These are phyloP conservation scores for Phyllotreta cruciferae DNA, from an alignment of 2,888 invertebrate species.

Conservation along the genomic window DNA sequence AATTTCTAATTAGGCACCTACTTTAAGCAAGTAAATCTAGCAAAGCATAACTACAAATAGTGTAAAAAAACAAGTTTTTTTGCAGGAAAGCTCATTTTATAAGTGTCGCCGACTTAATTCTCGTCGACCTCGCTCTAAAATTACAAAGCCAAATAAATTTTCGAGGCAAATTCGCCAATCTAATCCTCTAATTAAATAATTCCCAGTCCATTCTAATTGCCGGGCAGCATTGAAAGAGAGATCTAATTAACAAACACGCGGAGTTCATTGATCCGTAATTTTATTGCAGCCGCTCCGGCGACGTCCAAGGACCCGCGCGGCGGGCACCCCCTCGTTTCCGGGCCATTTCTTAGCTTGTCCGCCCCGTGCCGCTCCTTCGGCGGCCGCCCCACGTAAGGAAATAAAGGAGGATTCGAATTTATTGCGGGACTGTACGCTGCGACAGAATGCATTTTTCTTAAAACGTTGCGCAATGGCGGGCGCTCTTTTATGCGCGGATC, in stretches of 20 bases:
- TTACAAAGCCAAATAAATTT: too few species aligned
- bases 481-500: slow-evolving; percentile 59
- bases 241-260: not conserved
- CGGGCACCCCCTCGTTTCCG: slow-evolving; percentile 1
- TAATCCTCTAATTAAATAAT: too few species aligned
- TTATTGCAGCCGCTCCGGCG: not conserved
- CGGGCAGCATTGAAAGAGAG: too few species aligned
- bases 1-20: too few species aligned
- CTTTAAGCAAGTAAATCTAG: too few species aligned
- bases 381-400: slow-evolving; percentile 16
- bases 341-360: slow-evolving; percentile 22
- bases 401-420: slow-evolving; percentile 44
- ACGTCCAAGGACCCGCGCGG: slow-evolving; percentile 6
- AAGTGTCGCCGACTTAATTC: too few species aligned
- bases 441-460: slow-evolving; percentile 61
- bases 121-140: too few species aligned
- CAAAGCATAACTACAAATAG: too few species aligned
- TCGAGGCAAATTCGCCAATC: too few species aligned
- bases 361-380: slow-evolving; percentile 8
- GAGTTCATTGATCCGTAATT: slow-evolving; percentile 13
- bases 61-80: too few species aligned
- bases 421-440: slow-evolving; percentile 59
- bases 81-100: too few species aligned
- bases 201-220: too few species aligned
- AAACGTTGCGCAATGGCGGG: slow-evolving; percentile 59